Conservation (phyloP, 2,113 vertebrate species). For the Vireo altiloquus region DNA sequence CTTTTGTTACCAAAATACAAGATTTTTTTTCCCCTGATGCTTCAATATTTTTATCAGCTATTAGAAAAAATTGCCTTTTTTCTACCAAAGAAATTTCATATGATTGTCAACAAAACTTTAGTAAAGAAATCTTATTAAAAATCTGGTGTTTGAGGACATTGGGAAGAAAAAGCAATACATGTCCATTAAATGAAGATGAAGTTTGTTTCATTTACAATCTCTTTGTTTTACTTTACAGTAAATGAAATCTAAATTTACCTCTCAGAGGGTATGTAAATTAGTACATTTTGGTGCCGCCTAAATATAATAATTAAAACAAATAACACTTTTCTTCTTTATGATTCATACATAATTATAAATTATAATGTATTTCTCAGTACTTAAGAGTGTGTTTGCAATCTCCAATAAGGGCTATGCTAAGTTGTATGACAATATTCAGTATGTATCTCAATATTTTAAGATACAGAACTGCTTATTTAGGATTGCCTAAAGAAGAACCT, state of each 20-base stretch:
- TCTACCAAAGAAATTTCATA: background rate
- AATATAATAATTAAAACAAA: background rate
- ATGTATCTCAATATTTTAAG: background rate
- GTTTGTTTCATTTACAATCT: background rate
- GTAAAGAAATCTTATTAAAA: background rate
- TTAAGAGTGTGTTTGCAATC: background rate
- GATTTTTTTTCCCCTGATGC: accelerated
- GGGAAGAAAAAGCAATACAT: background rate
- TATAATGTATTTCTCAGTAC: background rate
- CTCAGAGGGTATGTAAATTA: background rate
- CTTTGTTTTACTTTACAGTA: background rate
- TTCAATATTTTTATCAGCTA: background rate
- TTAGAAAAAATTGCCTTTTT: background rate
- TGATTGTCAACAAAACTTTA: background rate
- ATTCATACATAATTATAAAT: background rate
- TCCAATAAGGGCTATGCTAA: background rate
- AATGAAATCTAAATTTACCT: background rate
- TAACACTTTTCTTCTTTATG: background rate
- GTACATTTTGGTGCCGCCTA: background rate
- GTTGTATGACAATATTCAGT: background rate
- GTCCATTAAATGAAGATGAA: background rate
- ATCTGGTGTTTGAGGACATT: background rate
- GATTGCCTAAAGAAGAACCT: background rate
- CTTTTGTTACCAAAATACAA: background rate
- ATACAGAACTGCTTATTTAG: background rate